These are phyloP conservation scores for Hecatera dysodea DNA, from an alignment of 2,888 invertebrate species.

Conservation along the genomic window DNA sequence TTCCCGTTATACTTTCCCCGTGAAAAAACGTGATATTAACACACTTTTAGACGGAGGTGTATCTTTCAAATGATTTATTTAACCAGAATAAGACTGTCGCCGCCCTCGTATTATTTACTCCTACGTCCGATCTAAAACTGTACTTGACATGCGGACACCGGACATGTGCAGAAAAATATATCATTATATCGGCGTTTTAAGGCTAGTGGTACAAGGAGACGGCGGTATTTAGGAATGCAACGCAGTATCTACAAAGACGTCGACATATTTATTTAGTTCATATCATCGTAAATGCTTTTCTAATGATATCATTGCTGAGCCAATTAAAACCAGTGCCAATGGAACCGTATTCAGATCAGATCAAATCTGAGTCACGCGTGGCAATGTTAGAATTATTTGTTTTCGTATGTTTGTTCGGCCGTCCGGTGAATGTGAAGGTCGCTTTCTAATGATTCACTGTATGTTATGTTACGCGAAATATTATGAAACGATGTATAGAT, in stretches of 20 bases:
- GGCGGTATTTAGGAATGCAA: slow-evolving; percentile 39
- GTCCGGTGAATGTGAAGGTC: slow-evolving; percentile 78
- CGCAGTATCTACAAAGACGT: slow-evolving; percentile 26
- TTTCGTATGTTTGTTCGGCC: slow-evolving; percentile 65
- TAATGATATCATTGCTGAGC: slow-evolving; percentile 64
- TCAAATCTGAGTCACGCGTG: slow-evolving; percentile 73
- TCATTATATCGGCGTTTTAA: slow-evolving; percentile 43
- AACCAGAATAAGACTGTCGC: slow-evolving; percentile 42
- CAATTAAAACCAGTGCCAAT: slow-evolving; percentile 50
- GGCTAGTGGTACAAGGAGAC: slow-evolving; percentile 49
- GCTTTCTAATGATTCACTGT: slow-evolving; percentile 80
- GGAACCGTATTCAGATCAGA: slow-evolving; percentile 64
- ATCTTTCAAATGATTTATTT: slow-evolving; percentile 50
- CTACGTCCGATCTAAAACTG: slow-evolving; percentile 60
- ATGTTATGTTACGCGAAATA: slow-evolving; percentile 56
- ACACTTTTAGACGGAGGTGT: slow-evolving; percentile 29
- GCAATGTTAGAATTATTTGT: slow-evolving; percentile 74
- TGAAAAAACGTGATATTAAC: slow-evolving; percentile 18
- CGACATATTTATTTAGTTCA: slow-evolving; percentile 50
- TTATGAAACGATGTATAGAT: slow-evolving; percentile 62
- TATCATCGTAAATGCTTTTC: slow-evolving; percentile 57
- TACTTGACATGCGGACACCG: slow-evolving; percentile 58
- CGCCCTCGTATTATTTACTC: slow-evolving; percentile 45
- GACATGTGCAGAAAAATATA: slow-evolving; percentile 50
- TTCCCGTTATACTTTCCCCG: slow-evolving; percentile 35